phyloP scores from a whole-genome alignment of 1,140 invertebrate species.

The Pemphigus obesinymphae region DNA sequence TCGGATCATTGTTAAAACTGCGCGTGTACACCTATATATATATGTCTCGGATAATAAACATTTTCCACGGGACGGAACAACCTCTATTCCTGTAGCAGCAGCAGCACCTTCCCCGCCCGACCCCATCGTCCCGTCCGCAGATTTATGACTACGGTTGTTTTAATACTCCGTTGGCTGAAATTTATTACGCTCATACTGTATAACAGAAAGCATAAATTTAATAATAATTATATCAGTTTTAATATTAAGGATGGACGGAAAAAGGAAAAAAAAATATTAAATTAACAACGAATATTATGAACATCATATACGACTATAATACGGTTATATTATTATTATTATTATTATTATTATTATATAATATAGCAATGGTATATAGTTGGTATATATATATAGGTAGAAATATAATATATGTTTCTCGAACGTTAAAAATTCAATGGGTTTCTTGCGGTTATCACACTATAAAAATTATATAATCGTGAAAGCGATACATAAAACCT shows the following conservation, averaged over 20 bases:
- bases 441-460: too few relatives aligned
- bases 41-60: constrained; percentile 36
- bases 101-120: neutral
- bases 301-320: too few relatives aligned
- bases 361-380: too few relatives aligned
- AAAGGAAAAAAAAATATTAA: neutral
- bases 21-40: too few relatives aligned
- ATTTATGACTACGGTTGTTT: constrained; percentile 30
- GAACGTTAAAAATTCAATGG: too few relatives aligned
- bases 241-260: neutral
- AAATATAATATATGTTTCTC: too few relatives aligned
- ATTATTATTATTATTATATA: too few relatives aligned
- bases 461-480: too few relatives aligned
- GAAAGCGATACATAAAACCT: too few relatives aligned
- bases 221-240: constrained; percentile 22
- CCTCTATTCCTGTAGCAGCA: too few relatives aligned
- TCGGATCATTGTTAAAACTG: constrained; percentile 36
- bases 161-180: constrained; percentile 24
- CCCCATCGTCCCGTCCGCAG: neutral
- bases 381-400: too few relatives aligned
- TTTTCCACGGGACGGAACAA: constrained; percentile 10
- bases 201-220: constrained; percentile 5
- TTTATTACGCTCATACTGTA: constrained; percentile 23
- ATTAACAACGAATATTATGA: neutral
- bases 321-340: too few relatives aligned